These are phyloP conservation scores for Madoqua kirkii DNA, from an alignment of 2,113 vertebrate genomes.

Conservation along the genomic window DNA sequence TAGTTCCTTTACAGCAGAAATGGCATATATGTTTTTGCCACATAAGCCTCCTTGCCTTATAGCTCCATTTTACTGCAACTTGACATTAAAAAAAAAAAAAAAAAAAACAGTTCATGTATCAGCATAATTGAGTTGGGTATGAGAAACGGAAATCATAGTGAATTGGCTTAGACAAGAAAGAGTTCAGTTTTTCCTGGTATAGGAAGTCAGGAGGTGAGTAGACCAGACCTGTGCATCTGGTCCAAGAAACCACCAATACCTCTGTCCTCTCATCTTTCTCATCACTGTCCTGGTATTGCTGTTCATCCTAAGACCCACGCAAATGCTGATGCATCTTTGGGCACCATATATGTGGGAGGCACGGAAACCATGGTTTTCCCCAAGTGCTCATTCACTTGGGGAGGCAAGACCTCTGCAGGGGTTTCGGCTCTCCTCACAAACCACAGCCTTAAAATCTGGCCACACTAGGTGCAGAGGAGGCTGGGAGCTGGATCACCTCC, in stretches of 20 bases:
- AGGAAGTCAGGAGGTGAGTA: neutral
- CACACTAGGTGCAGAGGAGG: accelerated
- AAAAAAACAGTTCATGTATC: neutral
- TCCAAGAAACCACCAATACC: neutral
- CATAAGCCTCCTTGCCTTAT: neutral
- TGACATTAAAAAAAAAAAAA: neutral
- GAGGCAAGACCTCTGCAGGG: neutral
- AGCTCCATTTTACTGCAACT: neutral
- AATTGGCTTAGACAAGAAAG: neutral
- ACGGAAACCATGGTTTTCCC: neutral
- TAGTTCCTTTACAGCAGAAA: neutral
- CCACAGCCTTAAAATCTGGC: neutral
- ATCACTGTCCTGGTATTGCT: neutral
- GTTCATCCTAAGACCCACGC: neutral
- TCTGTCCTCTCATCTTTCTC: neutral
- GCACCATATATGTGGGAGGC: neutral
- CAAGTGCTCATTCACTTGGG: neutral
- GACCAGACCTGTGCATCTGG: too few relatives aligned
- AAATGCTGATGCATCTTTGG: neutral
- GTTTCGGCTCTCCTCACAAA: neutral
- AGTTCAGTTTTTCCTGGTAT: neutral
- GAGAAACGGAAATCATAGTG: neutral
- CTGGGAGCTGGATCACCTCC: neutral
- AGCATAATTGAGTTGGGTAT: neutral
- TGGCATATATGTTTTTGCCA: neutral